Evolutionary conservation across 2,888 invertebrate genomes (phyloP), one percentile per base, ranked within the genome.

Genomic region (Cryptocephalus primarius): DNA sequence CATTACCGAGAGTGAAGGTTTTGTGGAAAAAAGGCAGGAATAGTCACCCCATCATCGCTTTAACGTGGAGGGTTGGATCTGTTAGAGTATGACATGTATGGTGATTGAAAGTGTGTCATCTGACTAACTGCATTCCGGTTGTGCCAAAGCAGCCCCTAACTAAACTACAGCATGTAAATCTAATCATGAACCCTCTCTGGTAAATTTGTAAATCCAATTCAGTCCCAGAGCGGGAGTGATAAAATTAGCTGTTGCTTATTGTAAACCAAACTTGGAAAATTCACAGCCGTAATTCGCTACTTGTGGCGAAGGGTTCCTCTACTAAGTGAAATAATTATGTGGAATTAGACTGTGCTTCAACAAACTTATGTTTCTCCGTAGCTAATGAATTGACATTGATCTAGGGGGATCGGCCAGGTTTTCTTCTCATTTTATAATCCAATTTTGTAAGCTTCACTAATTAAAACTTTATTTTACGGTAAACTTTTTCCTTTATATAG

Each of bases 261-360:
- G 72, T 72, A 73, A 72, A 72, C 71, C 71, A 71, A 72, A 72
- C 72, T 72, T 65, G 68, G 69, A 68, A 71, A 71, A 72, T 72
- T 72, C 66, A 65, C 67, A 66, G 61, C 62, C 65, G 63, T 69
- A 70, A 69, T 69, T 69, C 66, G 64, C 64, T 67, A 68, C 65
- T 69, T 67, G 69, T 62, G 67, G 67, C 61, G 48, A 57, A 40
- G 42, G 8, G 9, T 11, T 13, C 33, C 62, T 60, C 59, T 59
- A 53, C 55, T 65, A 67, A 66, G 59, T 60, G 64, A 67, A 68
- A 69, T 69, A 68, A 69, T 69, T 69, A 68, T 63, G 64, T 62
- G 61, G 65, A 69, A 69, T 69, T 68, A 68, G 65, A 56, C 61
- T 57, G 62, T 62, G 63, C 64, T 63, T 63, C 60, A 65, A 62